These are phyloP conservation scores for Pseudococcus viburni DNA, from an alignment of 2,888 invertebrate species.

Conservation along the genomic window DNA sequence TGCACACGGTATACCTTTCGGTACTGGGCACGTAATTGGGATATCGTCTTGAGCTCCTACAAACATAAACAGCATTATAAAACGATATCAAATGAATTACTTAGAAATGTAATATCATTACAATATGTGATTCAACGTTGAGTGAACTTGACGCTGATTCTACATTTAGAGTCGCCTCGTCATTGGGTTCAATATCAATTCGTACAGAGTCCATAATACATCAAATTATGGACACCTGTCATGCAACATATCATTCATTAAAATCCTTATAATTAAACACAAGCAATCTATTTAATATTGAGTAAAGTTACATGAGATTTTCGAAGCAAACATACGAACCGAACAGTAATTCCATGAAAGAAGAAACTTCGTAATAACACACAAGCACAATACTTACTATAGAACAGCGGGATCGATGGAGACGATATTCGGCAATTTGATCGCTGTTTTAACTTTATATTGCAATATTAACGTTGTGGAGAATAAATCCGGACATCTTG, in stretches of 20 bases:
- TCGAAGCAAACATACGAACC: background rate
- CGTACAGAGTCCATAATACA: background rate
- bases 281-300: background rate
- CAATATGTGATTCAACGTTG: conserved; percentile 9
- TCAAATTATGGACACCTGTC: conserved; percentile 18
- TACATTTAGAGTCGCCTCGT: conserved; percentile 2
- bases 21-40: background rate
- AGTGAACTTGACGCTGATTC: background rate
- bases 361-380: background rate
- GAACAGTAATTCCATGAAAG: background rate
- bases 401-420: background rate
- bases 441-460: background rate
- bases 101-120: background rate
- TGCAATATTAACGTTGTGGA: background rate
- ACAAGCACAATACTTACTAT: background rate
- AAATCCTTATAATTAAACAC: background rate
- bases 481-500: background rate
- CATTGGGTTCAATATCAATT: background rate
- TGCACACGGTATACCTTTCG: conserved; percentile 15
- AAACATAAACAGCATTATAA: background rate
- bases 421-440: background rate
- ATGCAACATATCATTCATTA: background rate
- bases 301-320: background rate
- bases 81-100: background rate
- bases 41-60: conserved; percentile 1